Base-by-base conservation (phyloP, 2,113 vertebrate species). In the Orycteropus afer region DNA sequence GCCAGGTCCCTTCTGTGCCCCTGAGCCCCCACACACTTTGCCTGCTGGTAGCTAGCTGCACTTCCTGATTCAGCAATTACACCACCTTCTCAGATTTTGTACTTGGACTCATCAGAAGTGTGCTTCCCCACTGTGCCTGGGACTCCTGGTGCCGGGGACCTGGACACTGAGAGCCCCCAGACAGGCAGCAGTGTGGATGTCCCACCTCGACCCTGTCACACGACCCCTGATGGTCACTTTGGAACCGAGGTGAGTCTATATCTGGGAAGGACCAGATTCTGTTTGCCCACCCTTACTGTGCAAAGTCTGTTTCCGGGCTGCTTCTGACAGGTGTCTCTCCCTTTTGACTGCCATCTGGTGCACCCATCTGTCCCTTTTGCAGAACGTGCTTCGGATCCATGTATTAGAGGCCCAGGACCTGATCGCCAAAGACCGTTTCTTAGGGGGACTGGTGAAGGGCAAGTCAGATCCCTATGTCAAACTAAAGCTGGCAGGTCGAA, bases 391-490 rank as follows among this genome's bases (percentile, higher is more conserved):
- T 96, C 98, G 99, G 67, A 99, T 99, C 87, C 99, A 99, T 15
- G 97, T 99, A 63, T 91, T 99, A 94, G 99, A 99, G 96, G 99
- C 99, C 59, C 98, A 99, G 97, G 98, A 99, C 96, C 98, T 99
- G 81, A 98, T 99, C 1, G 99, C 99, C 84, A 99, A 99, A 94
- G 99, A 99, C 97, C 99, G 99, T 97, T 99, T 99, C 97, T 98
- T 99, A 98, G 99, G 99, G 11, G 99, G 99, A 23, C 96, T 99
- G 97, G 98, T 99, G 89, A 99, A 99, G 97, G 99, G 99, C 59
- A 99, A 99, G 96, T 99, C 99, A 8, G 99, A 99, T 95, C 99
- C 99, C 23, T 99, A 99, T 1, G 98, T 99, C 32, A 99, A 99
- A 96, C 98, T 99, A 51, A 98, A 98, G 29, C 98, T 99, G 23